Evolutionary conservation across 1,140 invertebrate genomes (phyloP).

Genomic region (Paralvinella palmiformis): DNA sequence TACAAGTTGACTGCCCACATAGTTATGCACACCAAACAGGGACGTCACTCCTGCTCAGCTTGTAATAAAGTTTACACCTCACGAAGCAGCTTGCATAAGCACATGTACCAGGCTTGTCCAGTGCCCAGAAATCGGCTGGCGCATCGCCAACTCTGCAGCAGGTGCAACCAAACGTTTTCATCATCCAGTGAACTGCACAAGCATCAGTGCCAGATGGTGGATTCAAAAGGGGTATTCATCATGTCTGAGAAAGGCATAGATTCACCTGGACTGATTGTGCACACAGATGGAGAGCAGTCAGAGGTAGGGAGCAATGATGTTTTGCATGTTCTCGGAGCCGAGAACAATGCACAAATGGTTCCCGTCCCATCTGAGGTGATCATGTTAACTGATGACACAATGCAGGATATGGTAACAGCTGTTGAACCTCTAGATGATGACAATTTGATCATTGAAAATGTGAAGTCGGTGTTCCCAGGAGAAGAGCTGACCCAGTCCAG

Average conservation of each 20-base stretch:
- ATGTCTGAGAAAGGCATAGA: neutral
- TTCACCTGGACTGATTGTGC: neutral
- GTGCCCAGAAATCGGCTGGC: neutral
- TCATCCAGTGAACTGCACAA: too few relatives aligned
- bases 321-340: neutral
- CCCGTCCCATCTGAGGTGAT: neutral
- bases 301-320: too few relatives aligned
- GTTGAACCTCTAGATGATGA: too few relatives aligned
- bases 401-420: neutral
- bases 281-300: neutral
- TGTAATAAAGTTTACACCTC: conserved; percentile 7
- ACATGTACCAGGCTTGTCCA: neutral
- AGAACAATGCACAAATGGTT: conserved; percentile 2
- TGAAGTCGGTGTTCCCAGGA: neutral
- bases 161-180: neutral
- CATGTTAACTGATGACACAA: neutral
- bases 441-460: neutral
- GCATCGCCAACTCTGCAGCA: neutral
- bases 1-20: conserved; percentile 53
- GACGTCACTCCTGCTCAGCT: neutral
- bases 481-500: neutral
- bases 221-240: too few relatives aligned
- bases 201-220: too few relatives aligned
- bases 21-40: conserved; percentile 62
- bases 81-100: neutral